These are phyloP conservation scores for Drosophila baimaii DNA, from an alignment of 1,140 invertebrate genomes.

Conservation along the genomic window DNA sequence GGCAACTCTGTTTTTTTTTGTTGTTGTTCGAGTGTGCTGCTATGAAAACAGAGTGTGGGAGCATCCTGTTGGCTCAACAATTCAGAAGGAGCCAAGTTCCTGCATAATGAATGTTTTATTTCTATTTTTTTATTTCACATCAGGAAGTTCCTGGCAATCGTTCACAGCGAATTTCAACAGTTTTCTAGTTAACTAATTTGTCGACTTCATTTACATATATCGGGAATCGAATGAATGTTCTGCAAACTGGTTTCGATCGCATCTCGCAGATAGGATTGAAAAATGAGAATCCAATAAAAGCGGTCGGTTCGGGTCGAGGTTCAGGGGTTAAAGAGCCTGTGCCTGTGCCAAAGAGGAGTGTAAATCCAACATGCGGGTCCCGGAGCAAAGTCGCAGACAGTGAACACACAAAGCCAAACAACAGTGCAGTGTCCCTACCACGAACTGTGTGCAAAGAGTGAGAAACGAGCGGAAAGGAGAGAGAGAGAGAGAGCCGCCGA, in stretches of 20 bases:
- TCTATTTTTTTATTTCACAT: slow-evolving; percentile 8
- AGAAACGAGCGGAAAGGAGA: slow-evolving; percentile 3
- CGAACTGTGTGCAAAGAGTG: slow-evolving; percentile 36
- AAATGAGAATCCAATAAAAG: slow-evolving; percentile 69
- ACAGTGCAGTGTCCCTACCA: slow-evolving; percentile 73
- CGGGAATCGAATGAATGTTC: slow-evolving; percentile 39
- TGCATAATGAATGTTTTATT: slow-evolving; percentile 36
- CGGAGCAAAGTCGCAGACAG: slow-evolving; percentile 57
- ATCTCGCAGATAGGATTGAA: slow-evolving; percentile 59
- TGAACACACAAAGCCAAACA: slow-evolving; percentile 32
- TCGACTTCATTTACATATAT: slow-evolving; percentile 40
- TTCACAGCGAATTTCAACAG: slow-evolving; percentile 26
- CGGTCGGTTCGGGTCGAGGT: slow-evolving; percentile 24
- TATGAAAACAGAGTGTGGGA: slow-evolving; percentile 24
- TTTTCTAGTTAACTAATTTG: slow-evolving; percentile 67
- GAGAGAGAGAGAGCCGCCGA: no score
- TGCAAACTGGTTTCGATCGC: slow-evolving; percentile 58
- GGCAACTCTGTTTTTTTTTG: slow-evolving; percentile 33
- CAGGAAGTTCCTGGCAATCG: slow-evolving; percentile 8
- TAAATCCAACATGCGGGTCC: slow-evolving; percentile 60
- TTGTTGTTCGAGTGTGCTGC: background rate
- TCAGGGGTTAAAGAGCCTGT: slow-evolving; percentile 36
- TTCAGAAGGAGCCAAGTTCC: slow-evolving; percentile 37
- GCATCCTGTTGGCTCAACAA: slow-evolving; percentile 52
- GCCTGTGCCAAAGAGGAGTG: slow-evolving; percentile 26